Evolutionary conservation across 2,113 vertebrate species (phyloP).

Genomic region (Tragelaphus buxtoni): DNA sequence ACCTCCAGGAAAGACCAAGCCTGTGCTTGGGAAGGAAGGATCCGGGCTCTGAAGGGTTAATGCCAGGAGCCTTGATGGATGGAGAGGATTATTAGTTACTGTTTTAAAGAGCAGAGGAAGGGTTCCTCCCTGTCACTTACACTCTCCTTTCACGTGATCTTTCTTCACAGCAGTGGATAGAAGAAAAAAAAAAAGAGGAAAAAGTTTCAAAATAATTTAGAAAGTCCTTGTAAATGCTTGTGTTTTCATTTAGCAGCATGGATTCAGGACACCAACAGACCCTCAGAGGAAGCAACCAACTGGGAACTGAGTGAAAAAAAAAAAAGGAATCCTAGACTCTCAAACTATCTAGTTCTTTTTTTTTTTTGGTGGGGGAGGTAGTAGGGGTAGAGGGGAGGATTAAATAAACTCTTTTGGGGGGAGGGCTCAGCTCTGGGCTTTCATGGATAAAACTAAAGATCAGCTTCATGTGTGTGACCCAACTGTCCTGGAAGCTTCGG

Average conservation of each 20-base stretch:
- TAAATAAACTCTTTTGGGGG: not conserved
- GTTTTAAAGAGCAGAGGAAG: not conserved
- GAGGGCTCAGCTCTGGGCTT: not conserved
- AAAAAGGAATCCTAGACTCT: not conserved
- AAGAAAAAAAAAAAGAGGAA: not conserved
- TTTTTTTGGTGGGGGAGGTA: not conserved
- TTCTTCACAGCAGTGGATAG: not conserved
- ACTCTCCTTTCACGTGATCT: constrained; percentile 27
- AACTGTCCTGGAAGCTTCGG: not conserved
- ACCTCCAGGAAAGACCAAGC: too few species aligned
- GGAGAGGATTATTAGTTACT: constrained; percentile 13
- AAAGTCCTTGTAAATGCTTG: not conserved
- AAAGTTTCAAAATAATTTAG: constrained; percentile 24
- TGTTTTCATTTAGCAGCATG: constrained; percentile 46
- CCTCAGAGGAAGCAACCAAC: not conserved
- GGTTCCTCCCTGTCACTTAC: not conserved
- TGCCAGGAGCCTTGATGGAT: not conserved
- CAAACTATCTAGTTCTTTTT: not conserved
- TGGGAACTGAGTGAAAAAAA: constrained; percentile 5
- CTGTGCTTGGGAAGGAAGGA: too few species aligned
- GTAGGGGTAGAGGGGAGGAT: not conserved
- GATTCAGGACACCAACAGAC: not conserved
- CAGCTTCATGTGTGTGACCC: not conserved
- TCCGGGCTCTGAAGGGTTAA: constrained; percentile 38
- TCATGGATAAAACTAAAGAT: not conserved